Percentiles rank a stretch among this genome's conserved stretches.
phyloP scores from a whole-genome alignment of 1,140 invertebrate genomes.

The Drosophila sturtevanti region DNA sequence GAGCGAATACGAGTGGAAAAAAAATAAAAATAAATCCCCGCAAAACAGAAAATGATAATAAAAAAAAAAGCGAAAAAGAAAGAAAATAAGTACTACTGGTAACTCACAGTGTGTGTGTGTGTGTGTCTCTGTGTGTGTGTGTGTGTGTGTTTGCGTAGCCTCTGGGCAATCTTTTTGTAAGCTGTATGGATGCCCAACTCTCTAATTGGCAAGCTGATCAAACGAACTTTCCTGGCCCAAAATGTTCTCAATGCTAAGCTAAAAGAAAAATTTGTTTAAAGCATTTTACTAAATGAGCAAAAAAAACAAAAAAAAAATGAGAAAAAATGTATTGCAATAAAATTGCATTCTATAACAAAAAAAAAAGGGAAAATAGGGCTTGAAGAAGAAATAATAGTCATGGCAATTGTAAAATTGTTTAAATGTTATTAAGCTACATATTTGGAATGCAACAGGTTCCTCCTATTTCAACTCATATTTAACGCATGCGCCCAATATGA shows the following conservation, averaged over 20 bases:
- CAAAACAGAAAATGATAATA: not conserved
- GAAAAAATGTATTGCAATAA: not conserved
- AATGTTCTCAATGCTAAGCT: not conserved
- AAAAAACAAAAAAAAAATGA: not conserved
- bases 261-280: not conserved
- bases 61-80: not conserved
- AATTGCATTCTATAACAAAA: not conserved
- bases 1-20: not conserved
- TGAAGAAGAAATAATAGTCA: too few relatives aligned
- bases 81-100: not conserved
- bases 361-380: not conserved
- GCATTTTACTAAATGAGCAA: not conserved
- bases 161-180: slow-evolving; percentile 15
- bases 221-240: not conserved
- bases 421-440: slow-evolving; percentile 8
- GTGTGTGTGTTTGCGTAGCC: not conserved
- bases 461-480: not conserved
- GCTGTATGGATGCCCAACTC: slow-evolving; percentile 5
- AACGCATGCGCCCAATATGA: not conserved
- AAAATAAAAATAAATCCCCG: not conserved
- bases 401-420: not conserved
- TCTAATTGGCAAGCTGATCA: slow-evolving; percentile 19
- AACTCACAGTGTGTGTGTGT: not conserved
- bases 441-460: not conserved
- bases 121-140: not conserved